phyloP scores from a whole-genome alignment of 1,140 invertebrate genomes.

The Drosophila aff. region DNA sequence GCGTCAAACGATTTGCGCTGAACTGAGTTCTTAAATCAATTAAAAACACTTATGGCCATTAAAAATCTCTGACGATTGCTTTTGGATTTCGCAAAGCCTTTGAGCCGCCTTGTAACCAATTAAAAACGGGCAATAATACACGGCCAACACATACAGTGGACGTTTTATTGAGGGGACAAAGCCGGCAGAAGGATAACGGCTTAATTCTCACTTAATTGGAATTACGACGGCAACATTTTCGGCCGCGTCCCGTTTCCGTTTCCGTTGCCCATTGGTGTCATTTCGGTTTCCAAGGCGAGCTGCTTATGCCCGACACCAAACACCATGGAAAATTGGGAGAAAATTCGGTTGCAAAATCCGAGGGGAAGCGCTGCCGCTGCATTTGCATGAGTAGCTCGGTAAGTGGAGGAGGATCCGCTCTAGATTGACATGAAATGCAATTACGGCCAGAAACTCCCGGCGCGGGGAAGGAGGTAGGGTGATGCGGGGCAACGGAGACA shows the following conservation, averaged over 20 bases:
- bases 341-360: conserved; percentile 3
- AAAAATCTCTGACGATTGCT: neutral
- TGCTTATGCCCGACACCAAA: conserved; percentile 52
- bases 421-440: conserved; percentile 83
- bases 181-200: conserved; percentile 56
- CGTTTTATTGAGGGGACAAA: conserved; percentile 15
- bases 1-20: neutral
- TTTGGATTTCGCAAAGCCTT: conserved; percentile 11
- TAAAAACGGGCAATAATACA: conserved; percentile 45
- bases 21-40: conserved; percentile 7
- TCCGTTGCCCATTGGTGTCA: conserved; percentile 43
- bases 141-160: conserved; percentile 3
- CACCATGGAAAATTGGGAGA: conserved; percentile 32
- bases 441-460: conserved; percentile 62
- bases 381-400: conserved; percentile 63
- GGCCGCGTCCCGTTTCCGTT: conserved; percentile 12
- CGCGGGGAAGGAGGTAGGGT: neutral
- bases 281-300: conserved; percentile 56
- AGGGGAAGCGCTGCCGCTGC: conserved; percentile 10
- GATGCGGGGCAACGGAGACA: neutral
- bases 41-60: conserved; percentile 1
- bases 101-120: conserved; percentile 61
- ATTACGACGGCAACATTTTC: conserved; percentile 62
- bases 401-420: conserved; percentile 32
- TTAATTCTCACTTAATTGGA: conserved; percentile 82